phyloP scores from a whole-genome alignment of 2,113 vertebrate genomes.

The Pelobates fuscus region DNA sequence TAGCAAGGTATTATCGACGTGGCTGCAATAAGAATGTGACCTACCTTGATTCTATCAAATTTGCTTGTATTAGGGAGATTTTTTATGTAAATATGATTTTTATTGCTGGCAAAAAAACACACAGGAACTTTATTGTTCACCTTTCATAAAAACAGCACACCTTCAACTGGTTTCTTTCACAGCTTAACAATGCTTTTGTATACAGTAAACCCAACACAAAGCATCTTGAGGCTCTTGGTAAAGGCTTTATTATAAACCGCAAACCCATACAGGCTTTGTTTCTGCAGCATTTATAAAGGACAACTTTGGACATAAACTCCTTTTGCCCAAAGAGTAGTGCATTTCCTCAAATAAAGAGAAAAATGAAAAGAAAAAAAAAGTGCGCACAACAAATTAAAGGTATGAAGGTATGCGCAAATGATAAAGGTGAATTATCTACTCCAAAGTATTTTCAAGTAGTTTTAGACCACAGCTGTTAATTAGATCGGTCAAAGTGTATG shows the following conservation, averaged over 20 bases:
- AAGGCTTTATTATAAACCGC: slow-evolving; percentile 64
- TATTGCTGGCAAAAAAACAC: too few relatives aligned
- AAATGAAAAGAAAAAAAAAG: slow-evolving; percentile 62
- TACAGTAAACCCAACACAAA: slow-evolving; percentile 77
- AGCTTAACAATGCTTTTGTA: slow-evolving; percentile 78
- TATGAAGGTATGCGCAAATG: too few relatives aligned
- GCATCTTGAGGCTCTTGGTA: slow-evolving; percentile 69
- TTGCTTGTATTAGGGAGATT: too few relatives aligned
- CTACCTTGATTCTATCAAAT: too few relatives aligned
- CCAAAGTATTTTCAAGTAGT: slow-evolving; percentile 76
- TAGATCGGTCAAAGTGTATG: background rate
- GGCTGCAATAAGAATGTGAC: too few relatives aligned
- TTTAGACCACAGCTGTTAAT: background rate
- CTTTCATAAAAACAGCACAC: slow-evolving; percentile 81
- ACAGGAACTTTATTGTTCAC: slow-evolving; percentile 86
- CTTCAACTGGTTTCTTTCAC: slow-evolving; percentile 82
- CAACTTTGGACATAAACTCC: slow-evolving; percentile 66
- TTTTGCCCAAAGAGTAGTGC: slow-evolving; percentile 69
- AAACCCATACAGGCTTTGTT: slow-evolving; percentile 72
- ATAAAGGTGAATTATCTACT: too few relatives aligned
- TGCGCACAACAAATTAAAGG: slow-evolving; percentile 53
- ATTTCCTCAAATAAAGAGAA: slow-evolving; percentile 56
- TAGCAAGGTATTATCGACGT: too few relatives aligned
- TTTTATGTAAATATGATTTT: too few relatives aligned
- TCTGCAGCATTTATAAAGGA: slow-evolving; percentile 72